phyloP scores from a whole-genome alignment of 2,888 invertebrate genomes.

The Resseliella maxima region DNA sequence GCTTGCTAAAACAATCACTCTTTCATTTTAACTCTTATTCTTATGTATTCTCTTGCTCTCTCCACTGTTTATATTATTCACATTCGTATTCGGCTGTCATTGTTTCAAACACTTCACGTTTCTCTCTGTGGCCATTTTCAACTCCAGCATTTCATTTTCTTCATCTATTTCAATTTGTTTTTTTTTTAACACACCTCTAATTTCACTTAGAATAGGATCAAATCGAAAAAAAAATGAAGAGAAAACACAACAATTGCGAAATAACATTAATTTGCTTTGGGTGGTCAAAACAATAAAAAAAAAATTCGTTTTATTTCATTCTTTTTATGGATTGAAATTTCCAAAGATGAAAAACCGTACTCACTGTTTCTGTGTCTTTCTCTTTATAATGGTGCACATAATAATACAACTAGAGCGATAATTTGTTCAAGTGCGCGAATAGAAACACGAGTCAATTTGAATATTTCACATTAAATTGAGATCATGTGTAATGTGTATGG shows the following conservation, averaged over 20 bases:
- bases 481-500: conserved; percentile 6
- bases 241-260: background rate
- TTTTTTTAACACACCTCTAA: conserved; percentile 28
- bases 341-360: background rate
- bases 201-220: background rate
- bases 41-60: too few species aligned
- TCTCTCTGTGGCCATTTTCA: background rate
- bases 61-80: background rate
- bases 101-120: conserved; percentile 46
- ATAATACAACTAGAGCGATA: conserved; percentile 24
- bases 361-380: background rate
- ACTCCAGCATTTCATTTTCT: conserved; percentile 21
- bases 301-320: conserved; percentile 40
- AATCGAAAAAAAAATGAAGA: background rate
- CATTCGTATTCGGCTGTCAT: conserved; percentile 11
- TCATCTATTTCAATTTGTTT: too few species aligned
- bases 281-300: conserved; percentile 49
- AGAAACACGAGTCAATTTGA: background rate
- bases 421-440: conserved; percentile 48
- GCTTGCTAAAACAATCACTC: conserved; percentile 32
- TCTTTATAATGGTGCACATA: background rate
- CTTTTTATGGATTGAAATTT: conserved; percentile 4
- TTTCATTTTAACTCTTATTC: background rate
- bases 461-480: conserved; percentile 8
- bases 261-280: conserved; percentile 42